These are phyloP conservation scores for Stegodyphus mimosarum DNA, from an alignment of 1,140 invertebrate species.

Conservation along the genomic window DNA sequence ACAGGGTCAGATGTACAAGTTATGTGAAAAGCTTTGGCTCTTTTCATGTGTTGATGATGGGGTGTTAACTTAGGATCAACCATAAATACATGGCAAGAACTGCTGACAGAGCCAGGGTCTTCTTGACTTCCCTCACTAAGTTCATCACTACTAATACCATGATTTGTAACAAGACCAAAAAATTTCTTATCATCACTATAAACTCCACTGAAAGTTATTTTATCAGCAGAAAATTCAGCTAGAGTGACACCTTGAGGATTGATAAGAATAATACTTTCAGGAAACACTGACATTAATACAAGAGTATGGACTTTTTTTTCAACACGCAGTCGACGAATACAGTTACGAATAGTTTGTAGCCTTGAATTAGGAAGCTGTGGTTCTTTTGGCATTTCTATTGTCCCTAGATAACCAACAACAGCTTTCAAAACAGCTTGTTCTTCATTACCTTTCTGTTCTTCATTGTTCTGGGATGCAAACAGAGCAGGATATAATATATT, in stretches of 20 bases:
- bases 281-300: conserved; percentile 85
- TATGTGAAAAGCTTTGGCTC: conserved; percentile 82
- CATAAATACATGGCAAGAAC: conserved; percentile 95
- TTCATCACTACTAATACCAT: conserved; percentile 67
- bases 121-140: conserved; percentile 63
- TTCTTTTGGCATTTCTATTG: conserved; percentile 93
- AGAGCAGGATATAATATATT: conserved; percentile 65
- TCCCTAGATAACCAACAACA: conserved; percentile 92
- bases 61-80: conserved; percentile 83
- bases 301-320: conserved; percentile 89
- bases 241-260: conserved; percentile 74
- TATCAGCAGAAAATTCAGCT: conserved; percentile 85
- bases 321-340: conserved; percentile 87
- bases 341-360: conserved; percentile 77
- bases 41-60: conserved; percentile 79
- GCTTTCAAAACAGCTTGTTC: conserved; percentile 76
- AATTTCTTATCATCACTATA: conserved; percentile 85
- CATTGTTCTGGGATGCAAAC: conserved; percentile 56
- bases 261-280: conserved; percentile 81
- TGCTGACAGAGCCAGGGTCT: conserved; percentile 73
- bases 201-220: conserved; percentile 89
- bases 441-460: conserved; percentile 62
- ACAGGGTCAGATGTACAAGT: conserved; percentile 75
- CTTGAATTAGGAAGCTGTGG: conserved; percentile 76
- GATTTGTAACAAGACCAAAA: conserved; percentile 90